Conservation (phyloP, 37 sponge, comb jelly and placozoan species). For the Cliona cf. orientalis region DNA sequence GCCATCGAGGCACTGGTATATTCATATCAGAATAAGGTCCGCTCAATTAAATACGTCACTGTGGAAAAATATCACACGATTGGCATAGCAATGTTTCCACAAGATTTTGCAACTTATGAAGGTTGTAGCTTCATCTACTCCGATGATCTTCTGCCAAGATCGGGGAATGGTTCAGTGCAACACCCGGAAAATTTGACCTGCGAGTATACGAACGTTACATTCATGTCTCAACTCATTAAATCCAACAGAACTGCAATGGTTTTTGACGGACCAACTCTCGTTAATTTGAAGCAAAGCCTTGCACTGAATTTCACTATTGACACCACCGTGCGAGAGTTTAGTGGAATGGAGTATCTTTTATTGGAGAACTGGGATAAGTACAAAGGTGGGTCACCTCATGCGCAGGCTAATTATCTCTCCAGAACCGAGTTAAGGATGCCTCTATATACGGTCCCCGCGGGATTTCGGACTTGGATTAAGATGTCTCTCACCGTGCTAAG, state of each 20-base stretch:
- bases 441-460: conserved; percentile 38
- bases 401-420: conserved; percentile 10
- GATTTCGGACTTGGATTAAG: conserved; percentile 55
- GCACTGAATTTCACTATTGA: conserved; percentile 35
- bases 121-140: conserved; percentile 41
- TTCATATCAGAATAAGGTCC: conserved; percentile 43
- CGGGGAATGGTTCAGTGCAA: neutral
- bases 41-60: conserved; percentile 8
- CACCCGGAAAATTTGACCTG: neutral
- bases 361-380: conserved; percentile 23
- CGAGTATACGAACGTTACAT: conserved; percentile 26
- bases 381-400: neutral
- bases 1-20: conserved; percentile 47
- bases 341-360: conserved; percentile 46
- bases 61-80: conserved; percentile 21
- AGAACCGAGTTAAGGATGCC: conserved; percentile 2
- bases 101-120: conserved; percentile 31
- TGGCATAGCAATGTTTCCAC: conserved; percentile 49
- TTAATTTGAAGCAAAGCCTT: conserved; percentile 41
- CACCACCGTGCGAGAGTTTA: conserved; percentile 37
- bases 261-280: conserved; percentile 52
- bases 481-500: conserved; percentile 27
- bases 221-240: conserved; percentile 11
- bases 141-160: conserved; percentile 30
- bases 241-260: conserved; percentile 45